Evolutionary conservation across 2,888 invertebrate species (phyloP), one percentile per base, ranked within the genome.

Genomic region (Eupithecia pulchellata): DNA sequence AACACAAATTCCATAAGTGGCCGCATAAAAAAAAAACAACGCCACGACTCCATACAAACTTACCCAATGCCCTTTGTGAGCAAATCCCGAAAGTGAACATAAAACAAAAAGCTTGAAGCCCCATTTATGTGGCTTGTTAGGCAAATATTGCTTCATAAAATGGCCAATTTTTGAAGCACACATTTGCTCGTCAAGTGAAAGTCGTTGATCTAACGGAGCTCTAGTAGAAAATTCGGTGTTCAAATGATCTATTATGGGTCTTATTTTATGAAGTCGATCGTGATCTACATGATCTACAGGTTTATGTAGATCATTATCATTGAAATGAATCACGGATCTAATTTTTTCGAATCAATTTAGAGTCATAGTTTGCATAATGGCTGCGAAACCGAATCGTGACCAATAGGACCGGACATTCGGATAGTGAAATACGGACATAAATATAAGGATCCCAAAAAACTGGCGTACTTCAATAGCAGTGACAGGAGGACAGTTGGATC

Each of bases 191-290:
- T 76, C 71, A 39, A 74, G 39, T 65, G 72, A 69, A 42, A 76
- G 71, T 52, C 74, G 69, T 47, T 75, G 70, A 61, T 75, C 74
- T 57, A 73, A 69, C 57, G 73, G 74, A 64, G 71, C 47, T 32
- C 32, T 32, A 60, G 68, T 65, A 63, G 64, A 39, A 76, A 73
- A 76, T 69, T 71, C 69, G 25, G 68, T 61, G 52, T 75, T 75
- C 60, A 81, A 71, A 69, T 81, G 66, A 69, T 78, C 80, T 77
- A 78, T 76, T 65, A 84, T 74, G 72, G 81, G 79, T 78, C 82
- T 78, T 77, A 81, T 73, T 78, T 82, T 81, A 77, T 79, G 78
- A 68, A 81, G 77, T 76, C 78, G 72, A 77, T 81, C 78, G 74
- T 82, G 78, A 27, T 78, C 30, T 68, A 76, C 74, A 64, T 80